Conservation (phyloP, 2,888 invertebrate genomes). For the Aquatica leii region DNA sequence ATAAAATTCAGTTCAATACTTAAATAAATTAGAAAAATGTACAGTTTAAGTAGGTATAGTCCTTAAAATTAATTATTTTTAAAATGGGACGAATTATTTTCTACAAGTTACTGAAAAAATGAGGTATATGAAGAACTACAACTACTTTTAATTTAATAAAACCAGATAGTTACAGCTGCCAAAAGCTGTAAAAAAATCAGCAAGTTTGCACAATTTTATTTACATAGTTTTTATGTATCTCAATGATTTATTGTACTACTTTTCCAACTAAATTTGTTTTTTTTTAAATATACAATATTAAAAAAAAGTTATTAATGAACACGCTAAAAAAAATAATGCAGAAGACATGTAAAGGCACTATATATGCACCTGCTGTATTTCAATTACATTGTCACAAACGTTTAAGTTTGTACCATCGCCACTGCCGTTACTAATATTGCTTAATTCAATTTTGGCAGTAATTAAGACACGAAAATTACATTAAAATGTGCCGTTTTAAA, state of each 20-base stretch:
- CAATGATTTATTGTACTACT: background rate
- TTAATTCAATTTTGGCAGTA: conserved; percentile 6
- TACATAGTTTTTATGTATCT: too few relatives aligned
- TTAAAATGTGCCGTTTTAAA: too few relatives aligned
- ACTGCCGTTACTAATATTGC: conserved; percentile 3
- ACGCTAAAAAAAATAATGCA: conserved; percentile 21
- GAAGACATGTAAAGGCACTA: conserved; percentile 36
- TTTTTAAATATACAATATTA: too few relatives aligned
- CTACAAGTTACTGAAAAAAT: conserved; percentile 31
- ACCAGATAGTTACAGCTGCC: conserved; percentile 27
- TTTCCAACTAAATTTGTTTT: background rate
- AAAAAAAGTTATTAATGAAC: conserved; percentile 19
- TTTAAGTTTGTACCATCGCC: conserved; percentile 6
- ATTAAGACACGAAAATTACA: conserved; percentile 3
- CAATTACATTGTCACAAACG: conserved; percentile 10
- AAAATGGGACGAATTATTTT: conserved; percentile 29
- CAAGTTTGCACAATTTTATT: conserved; percentile 1
- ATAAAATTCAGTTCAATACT: conserved; percentile 28
- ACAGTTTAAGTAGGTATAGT: conserved; percentile 29
- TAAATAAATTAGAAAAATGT: conserved; percentile 30
- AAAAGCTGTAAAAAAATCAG: conserved; percentile 14
- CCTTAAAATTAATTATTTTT: conserved; percentile 20
- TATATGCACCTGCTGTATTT: conserved; percentile 37
- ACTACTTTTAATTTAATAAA: conserved; percentile 20
- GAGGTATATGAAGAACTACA: conserved; percentile 37